phyloP scores from a whole-genome alignment of 1,140 invertebrate genomes.

The Zaprionus africanus region DNA sequence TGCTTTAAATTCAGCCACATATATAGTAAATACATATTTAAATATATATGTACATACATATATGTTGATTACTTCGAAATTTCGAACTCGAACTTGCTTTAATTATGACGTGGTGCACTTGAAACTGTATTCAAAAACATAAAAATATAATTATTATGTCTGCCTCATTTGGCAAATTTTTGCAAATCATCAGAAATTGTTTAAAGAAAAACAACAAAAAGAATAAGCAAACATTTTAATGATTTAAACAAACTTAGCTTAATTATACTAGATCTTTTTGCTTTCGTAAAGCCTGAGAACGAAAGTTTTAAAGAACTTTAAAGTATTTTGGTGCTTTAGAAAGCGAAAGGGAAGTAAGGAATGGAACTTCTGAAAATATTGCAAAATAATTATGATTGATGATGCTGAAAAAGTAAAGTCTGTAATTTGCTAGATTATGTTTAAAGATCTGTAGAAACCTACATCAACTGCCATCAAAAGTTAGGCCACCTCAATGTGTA shows the following conservation, averaged over 20 bases:
- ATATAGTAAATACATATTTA: background rate
- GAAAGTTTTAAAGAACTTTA: background rate
- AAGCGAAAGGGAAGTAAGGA: background rate
- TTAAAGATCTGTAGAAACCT: background rate
- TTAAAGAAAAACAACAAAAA: background rate
- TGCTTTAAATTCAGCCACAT: background rate
- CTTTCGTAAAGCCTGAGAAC: background rate
- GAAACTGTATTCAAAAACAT: slow-evolving; percentile 2
- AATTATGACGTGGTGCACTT: slow-evolving; percentile 25
- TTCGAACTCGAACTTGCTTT: background rate
- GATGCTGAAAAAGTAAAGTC: background rate
- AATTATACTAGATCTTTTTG: background rate
- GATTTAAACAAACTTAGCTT: background rate
- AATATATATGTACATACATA: background rate
- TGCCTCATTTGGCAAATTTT: slow-evolving; percentile 4
- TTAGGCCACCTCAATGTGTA: background rate
- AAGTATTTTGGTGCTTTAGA: background rate
- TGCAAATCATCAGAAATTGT: background rate
- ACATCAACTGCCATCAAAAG: background rate
- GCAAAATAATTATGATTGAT: background rate
- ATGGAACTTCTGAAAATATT: background rate
- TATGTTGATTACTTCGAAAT: background rate
- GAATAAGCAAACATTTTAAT: background rate
- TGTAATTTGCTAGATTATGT: background rate
- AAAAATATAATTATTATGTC: background rate